A percentile compares a stretch with the other conserved stretches of the same genome.
phyloP scores from a whole-genome alignment of 2,113 vertebrate species.

The Nothobranchius furzeri region DNA sequence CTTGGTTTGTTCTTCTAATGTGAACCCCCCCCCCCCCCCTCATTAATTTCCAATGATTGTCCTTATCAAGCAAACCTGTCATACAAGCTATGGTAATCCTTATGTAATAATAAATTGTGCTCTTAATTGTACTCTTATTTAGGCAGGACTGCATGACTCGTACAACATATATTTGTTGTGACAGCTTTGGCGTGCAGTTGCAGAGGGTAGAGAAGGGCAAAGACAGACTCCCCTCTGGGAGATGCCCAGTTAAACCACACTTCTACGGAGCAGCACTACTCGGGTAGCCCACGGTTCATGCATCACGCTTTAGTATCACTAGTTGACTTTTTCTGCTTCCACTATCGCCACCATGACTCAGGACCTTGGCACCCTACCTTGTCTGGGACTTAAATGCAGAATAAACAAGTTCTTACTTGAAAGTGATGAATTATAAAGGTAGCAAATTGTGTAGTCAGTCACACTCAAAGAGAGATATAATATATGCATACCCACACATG shows the following conservation, averaged over 20 bases:
- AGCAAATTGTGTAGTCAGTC: conserved; percentile 9
- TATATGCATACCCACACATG: conserved; percentile 7
- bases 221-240: conserved; percentile 39
- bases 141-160: conserved; percentile 27
- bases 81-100: conserved; percentile 40
- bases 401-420: background rate
- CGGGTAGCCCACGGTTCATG: conserved; percentile 22
- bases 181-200: conserved; percentile 44
- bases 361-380: background rate
- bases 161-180: conserved; percentile 45
- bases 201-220: conserved; percentile 35
- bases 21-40: too few species aligned
- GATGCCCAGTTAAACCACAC: conserved; percentile 24
- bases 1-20: background rate
- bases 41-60: background rate
- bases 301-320: conserved; percentile 33
- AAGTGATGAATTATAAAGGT: conserved; percentile 19
- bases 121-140: conserved; percentile 57
- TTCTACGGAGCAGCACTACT: conserved; percentile 20
- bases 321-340: conserved; percentile 20
- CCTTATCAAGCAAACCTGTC: conserved; percentile 21
- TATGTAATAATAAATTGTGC: conserved; percentile 36
- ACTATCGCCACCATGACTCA: background rate
- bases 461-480: conserved; percentile 14
- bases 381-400: background rate